A percentile compares a stretch with the other conserved stretches of the same genome.
Evolutionary conservation across 2,113 vertebrate species (phyloP).

Genomic region (Muntiacus reevesi): DNA sequence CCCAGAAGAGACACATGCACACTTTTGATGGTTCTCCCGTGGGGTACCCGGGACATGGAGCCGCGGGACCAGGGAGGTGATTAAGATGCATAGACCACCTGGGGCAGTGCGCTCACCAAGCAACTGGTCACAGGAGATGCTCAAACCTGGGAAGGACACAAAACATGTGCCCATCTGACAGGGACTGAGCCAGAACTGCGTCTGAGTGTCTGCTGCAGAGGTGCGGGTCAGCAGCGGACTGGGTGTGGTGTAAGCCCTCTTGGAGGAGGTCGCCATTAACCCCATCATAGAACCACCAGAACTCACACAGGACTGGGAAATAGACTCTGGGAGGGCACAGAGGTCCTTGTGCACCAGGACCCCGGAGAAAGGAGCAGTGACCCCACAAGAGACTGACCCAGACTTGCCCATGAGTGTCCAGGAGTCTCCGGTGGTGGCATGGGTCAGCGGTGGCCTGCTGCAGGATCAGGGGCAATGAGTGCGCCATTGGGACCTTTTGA

Average conservation of each 20-base stretch:
- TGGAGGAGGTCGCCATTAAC: background rate
- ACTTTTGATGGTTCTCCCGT: accelerated
- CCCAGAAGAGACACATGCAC: background rate
- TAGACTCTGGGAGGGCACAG: background rate
- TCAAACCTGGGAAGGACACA: background rate
- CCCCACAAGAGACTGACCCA: background rate
- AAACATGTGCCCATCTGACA: background rate
- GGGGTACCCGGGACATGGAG: accelerated
- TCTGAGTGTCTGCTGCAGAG: background rate
- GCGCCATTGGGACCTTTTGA: background rate
- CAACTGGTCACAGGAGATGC: accelerated
- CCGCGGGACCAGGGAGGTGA: accelerated
- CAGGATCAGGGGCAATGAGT: accelerated
- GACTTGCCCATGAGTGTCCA: background rate
- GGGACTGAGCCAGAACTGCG: background rate
- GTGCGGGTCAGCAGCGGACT: background rate
- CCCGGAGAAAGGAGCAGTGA: background rate
- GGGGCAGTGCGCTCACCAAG: accelerated
- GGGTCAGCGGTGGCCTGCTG: background rate
- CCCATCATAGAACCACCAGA: background rate
- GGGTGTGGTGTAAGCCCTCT: background rate
- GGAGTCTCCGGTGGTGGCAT: background rate
- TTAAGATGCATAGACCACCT: background rate
- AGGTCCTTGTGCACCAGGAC: background rate
- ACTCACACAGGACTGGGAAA: background rate